Evolutionary conservation across 2,113 vertebrate genomes (phyloP).

Genomic region (Bos indicus): DNA sequence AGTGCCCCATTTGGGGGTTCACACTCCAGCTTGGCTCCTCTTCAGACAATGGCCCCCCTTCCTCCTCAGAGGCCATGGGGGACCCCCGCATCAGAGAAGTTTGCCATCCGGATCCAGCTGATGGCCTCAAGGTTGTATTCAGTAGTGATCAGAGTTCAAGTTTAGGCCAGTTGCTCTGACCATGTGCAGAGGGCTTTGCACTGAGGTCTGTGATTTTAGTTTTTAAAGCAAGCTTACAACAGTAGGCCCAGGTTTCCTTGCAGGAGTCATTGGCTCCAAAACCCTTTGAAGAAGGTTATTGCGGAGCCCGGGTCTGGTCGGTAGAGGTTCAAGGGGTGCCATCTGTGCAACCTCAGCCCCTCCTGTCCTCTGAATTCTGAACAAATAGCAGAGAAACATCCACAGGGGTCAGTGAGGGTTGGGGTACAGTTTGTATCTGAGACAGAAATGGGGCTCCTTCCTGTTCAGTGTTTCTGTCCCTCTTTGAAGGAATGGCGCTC

Average conservation of each 20-base stretch:
- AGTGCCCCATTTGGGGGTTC: neutral
- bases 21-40: neutral
- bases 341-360: neutral
- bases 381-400: neutral
- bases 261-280: neutral
- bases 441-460: neutral
- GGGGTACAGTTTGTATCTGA: neutral
- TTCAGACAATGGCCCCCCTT: neutral
- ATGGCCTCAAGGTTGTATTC: accelerated
- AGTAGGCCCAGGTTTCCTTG: neutral
- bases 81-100: accelerated
- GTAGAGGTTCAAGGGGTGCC: neutral
- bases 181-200: neutral
- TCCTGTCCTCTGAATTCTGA: neutral
- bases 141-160: neutral
- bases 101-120: accelerated
- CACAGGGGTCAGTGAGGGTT: no score
- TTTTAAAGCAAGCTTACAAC: neutral
- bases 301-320: neutral
- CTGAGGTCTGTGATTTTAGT: neutral
- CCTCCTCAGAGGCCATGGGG: neutral
- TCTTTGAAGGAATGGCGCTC: neutral
- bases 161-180: accelerated
- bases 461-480: neutral
- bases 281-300: neutral